Percentiles rank a stretch among this genome's conserved stretches.
phyloP scores from a whole-genome alignment of 2,888 invertebrate genomes.

The Lypha dubia region DNA sequence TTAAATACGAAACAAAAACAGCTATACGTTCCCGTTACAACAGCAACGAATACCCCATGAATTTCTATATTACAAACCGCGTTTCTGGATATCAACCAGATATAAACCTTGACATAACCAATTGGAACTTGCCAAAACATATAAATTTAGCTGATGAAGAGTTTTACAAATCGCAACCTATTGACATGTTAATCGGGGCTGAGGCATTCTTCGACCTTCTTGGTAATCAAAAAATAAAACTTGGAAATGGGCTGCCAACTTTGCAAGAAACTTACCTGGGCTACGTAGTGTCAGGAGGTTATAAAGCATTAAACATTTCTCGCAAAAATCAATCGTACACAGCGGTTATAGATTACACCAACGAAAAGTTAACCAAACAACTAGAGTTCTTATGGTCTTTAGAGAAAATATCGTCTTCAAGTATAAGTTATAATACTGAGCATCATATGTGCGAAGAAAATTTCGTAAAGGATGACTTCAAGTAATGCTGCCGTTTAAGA shows the following conservation, averaged over 20 bases:
- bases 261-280: no score
- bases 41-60: slow-evolving; percentile 1
- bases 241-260: not conserved
- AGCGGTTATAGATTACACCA: not conserved
- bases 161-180: no score
- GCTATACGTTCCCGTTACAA: slow-evolving; percentile 39
- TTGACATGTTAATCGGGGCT: no score
- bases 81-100: not conserved
- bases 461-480: slow-evolving; percentile 16
- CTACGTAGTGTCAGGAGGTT: no score
- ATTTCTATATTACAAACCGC: not conserved
- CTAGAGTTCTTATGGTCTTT: not conserved
- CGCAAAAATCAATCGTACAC: not conserved
- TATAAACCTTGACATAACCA: not conserved
- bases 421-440: not conserved
- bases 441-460: not conserved
- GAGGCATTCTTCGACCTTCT: slow-evolving; percentile 2
- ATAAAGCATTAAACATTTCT: not conserved
- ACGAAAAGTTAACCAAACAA: not conserved
- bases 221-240: slow-evolving; percentile 23
- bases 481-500: slow-evolving; percentile 17
- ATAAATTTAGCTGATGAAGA: no score
- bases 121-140: not conserved
- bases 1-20: slow-evolving; percentile 43
- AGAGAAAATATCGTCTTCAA: slow-evolving; percentile 2